Evolutionary conservation across 2,888 invertebrate species (phyloP).

Genomic region (Trimorus sp.): DNA sequence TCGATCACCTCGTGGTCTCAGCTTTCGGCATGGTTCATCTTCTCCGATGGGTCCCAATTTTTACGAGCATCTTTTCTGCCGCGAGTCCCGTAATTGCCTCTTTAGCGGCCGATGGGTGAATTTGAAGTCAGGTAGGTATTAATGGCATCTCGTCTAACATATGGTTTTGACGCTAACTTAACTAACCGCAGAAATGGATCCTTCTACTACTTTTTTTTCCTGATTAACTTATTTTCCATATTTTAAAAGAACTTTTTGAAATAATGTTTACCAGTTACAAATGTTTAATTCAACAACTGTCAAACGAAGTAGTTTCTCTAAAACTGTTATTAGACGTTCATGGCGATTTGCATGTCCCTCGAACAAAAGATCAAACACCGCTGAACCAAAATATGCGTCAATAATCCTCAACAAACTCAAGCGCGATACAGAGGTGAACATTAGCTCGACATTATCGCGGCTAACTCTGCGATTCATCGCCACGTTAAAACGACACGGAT

Average conservation of each 20-base stretch:
- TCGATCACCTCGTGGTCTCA: slow-evolving; percentile 65
- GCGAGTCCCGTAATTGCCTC: slow-evolving; percentile 78
- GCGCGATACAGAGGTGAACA: slow-evolving; percentile 62
- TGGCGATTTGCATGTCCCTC: neutral
- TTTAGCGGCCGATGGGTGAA: slow-evolving; percentile 74
- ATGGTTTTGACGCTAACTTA: slow-evolving; percentile 42
- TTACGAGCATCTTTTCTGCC: slow-evolving; percentile 77
- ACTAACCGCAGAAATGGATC: slow-evolving; percentile 43
- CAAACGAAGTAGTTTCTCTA: neutral
- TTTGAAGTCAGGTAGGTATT: slow-evolving; percentile 56
- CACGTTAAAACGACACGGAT: slow-evolving; percentile 69
- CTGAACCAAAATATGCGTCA: slow-evolving; percentile 64
- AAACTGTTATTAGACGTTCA: neutral
- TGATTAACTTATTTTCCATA: slow-evolving; percentile 18
- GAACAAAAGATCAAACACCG: slow-evolving; percentile 1
- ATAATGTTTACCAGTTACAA: too few relatives aligned
- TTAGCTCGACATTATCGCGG: slow-evolving; percentile 67
- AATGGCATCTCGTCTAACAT: slow-evolving; percentile 55
- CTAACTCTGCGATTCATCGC: slow-evolving; percentile 72
- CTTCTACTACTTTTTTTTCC: slow-evolving; percentile 26
- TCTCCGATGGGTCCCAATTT: slow-evolving; percentile 71
- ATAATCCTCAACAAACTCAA: slow-evolving; percentile 58
- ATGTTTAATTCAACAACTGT: too few relatives aligned
- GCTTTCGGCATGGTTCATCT: slow-evolving; percentile 61
- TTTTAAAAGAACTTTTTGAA: too few relatives aligned